phyloP scores from a whole-genome alignment of 2,797 vertebrate species.

The Platyrinchus mystaceus region DNA sequence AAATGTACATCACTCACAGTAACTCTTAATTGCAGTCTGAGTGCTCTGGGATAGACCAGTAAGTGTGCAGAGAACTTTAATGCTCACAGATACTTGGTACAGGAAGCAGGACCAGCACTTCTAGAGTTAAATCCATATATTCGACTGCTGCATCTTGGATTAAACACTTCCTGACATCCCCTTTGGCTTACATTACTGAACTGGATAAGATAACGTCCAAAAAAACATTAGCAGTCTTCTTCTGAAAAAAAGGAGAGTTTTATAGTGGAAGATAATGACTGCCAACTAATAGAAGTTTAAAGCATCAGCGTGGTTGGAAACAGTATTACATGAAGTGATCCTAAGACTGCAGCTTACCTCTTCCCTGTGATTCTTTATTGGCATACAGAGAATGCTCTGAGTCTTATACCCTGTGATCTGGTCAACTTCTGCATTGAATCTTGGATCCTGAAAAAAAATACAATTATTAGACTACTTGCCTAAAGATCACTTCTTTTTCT shows the following conservation, averaged over 20 bases:
- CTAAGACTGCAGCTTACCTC: conserved; percentile 81
- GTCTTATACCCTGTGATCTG: conserved; percentile 97
- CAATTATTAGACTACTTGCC: conserved; percentile 16
- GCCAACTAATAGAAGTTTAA: background rate
- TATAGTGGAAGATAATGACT: background rate
- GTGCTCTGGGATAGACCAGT: background rate
- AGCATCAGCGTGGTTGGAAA: background rate
- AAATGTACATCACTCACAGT: background rate
- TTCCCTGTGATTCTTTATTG: conserved; percentile 96
- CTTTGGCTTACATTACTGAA: conserved; percentile 7
- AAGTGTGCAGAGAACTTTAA: background rate
- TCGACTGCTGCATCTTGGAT: background rate
- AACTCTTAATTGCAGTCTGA: background rate
- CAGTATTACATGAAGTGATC: background rate
- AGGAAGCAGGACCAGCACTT: background rate
- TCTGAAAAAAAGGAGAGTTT: background rate
- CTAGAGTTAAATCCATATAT: background rate
- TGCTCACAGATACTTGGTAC: background rate
- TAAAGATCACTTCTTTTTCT: conserved; percentile 16
- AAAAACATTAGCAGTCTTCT: background rate
- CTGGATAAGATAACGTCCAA: conserved; percentile 7
- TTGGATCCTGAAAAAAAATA: conserved; percentile 83
- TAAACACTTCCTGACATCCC: background rate
- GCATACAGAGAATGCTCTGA: conserved; percentile 96
- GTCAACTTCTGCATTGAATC: conserved; percentile 97